Base-by-base conservation (phyloP, 1,140 invertebrate species). In the Cydia strobilella region DNA sequence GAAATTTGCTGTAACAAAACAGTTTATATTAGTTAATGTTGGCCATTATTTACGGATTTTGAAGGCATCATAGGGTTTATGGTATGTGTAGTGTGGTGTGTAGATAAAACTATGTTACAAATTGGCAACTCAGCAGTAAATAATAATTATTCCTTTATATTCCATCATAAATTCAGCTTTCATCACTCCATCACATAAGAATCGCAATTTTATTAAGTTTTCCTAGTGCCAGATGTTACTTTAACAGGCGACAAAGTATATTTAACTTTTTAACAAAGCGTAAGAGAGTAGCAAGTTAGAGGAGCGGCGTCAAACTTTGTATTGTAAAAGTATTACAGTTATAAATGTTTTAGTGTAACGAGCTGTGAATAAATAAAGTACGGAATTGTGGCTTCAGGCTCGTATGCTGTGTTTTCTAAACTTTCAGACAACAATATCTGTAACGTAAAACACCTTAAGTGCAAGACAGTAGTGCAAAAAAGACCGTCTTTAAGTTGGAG, bases 211-310 rank as follows among this genome's bases (percentile, higher is more conserved):
- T 18, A 51, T 51, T 51, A n/a, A 51, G 6, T 5, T 18, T 51
- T 51, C 48, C 4, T 51, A 51, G 27, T 15, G 15, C 2, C 35
- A 69, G 65, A 15, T 69, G 65, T 39, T 66, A n/a, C 63, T 66
- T 39, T 35, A 69, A 42, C 15, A 35, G 12, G 18, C 15, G 65
- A 69, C 65, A 35, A 69, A 69, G 65, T 35, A 65, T 31, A 27
- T 65, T 65, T 65, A 69, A 69, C 65, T 69, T 69, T 66, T 69
- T 18, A 69, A 69, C 65, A 69, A 69, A 42, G 31, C 65, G 27
- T 69, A 39, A 35, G 65, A 39, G 27, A 35, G 65, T 18, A 20
- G 6, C 63, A 31, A 69, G 65, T 69, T 69, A 39, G 27, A 15
- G 5, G 13, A 31, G 15, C 31, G 3, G 15, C 10, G 13, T 2